phyloP scores from a whole-genome alignment of 2,797 vertebrate species.

The Setipinna tenuifilis region DNA sequence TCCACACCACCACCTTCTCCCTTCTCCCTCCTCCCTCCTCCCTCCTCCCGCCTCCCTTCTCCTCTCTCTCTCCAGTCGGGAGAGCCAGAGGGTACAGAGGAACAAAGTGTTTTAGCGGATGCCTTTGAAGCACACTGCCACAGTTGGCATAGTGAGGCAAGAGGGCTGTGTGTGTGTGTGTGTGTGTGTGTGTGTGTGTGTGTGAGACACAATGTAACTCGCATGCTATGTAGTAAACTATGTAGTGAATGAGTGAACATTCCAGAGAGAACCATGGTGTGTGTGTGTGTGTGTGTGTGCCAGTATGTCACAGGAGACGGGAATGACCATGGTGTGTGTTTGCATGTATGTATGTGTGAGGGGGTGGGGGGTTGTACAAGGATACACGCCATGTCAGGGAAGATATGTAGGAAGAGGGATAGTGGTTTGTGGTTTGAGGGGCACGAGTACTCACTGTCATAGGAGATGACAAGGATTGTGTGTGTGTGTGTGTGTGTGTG shows the following conservation, averaged over 20 bases:
- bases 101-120: conserved; percentile 13
- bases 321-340: not conserved
- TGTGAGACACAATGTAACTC: no score
- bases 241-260: no score
- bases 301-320: not conserved
- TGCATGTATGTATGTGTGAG: not conserved
- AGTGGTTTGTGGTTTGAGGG: no score
- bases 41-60: not conserved
- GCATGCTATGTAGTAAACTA: no score
- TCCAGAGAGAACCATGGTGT: no score
- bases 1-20: no score
- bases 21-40: not conserved
- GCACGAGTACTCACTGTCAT: no score
- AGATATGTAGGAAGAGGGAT: no score
- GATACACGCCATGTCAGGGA: no score
- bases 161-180: not conserved
- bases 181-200: no score
- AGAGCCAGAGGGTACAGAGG: not conserved
- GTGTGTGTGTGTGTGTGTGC: not conserved
- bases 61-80: not conserved
- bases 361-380: no score
- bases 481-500: conserved; percentile 13
- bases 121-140: not conserved
- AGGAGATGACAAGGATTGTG: no score
- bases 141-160: not conserved